phyloP scores from a whole-genome alignment of 2,797 vertebrate species.

The Margarornis squamiger region DNA sequence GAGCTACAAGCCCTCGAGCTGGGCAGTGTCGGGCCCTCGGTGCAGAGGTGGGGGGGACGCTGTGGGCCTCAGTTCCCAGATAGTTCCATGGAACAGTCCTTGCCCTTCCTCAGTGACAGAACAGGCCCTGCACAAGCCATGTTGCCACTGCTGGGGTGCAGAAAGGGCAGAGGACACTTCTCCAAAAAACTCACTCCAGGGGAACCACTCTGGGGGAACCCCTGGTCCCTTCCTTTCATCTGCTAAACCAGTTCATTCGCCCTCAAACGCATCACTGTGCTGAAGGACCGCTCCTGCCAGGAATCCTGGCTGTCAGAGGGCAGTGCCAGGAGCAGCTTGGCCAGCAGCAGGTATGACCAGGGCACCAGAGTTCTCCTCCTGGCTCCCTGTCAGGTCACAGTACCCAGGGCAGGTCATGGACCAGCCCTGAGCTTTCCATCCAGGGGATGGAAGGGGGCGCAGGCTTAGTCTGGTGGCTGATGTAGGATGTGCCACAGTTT shows the following conservation, averaged over 20 bases:
- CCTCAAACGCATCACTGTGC: too few relatives aligned
- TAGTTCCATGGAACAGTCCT: neutral
- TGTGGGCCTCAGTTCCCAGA: neutral
- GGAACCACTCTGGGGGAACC: neutral
- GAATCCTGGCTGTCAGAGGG: fast-evolving
- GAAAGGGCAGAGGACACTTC: neutral
- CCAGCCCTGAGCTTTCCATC: neutral
- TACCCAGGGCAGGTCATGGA: neutral
- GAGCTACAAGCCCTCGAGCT: neutral
- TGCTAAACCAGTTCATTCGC: neutral
- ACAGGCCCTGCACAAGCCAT: neutral
- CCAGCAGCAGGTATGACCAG: neutral
- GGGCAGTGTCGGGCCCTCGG: fast-evolving
- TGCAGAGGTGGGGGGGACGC: fast-evolving
- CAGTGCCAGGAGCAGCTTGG: neutral
- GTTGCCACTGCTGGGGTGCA: neutral
- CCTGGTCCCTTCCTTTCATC: neutral
- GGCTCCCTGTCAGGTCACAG: neutral
- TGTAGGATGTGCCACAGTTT: neutral
- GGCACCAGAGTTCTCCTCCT: neutral
- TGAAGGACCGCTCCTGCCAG: fast-evolving
- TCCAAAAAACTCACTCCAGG: neutral
- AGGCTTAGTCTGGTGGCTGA: neutral
- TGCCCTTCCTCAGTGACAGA: neutral
- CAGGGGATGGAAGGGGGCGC: neutral